Evolutionary conservation across 2,888 invertebrate genomes (phyloP).

Genomic region (Leptura quadrifasciata): DNA sequence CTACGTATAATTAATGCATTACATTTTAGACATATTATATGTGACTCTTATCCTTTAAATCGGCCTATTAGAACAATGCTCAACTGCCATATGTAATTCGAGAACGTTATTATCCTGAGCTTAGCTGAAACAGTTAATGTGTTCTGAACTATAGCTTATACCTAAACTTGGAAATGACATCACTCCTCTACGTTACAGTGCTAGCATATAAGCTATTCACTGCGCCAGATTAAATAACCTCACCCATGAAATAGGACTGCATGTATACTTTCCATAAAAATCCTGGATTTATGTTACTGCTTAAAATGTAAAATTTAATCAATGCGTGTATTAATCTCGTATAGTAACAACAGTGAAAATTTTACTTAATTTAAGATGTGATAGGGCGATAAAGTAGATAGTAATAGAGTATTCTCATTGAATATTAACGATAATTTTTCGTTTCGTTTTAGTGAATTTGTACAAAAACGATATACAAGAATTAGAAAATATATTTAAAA

Average conservation of each 20-base stretch:
- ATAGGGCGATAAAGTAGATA: too few species aligned
- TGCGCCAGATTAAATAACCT: background rate
- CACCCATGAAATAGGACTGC: slow-evolving; percentile 1
- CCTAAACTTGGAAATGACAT: slow-evolving; percentile 15
- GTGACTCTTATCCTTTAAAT: slow-evolving; percentile 20
- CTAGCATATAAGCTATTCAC: background rate
- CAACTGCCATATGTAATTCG: slow-evolving; percentile 40
- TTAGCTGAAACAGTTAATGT: slow-evolving; percentile 35
- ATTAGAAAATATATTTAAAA: too few species aligned
- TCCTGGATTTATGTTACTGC: background rate
- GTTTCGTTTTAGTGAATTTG: too few species aligned
- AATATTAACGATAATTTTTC: too few species aligned
- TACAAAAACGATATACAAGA: too few species aligned
- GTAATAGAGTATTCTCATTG: too few species aligned
- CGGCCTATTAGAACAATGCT: slow-evolving; percentile 20
- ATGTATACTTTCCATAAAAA: slow-evolving; percentile 7
- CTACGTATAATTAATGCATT: too few species aligned
- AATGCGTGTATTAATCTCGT: too few species aligned
- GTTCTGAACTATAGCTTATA: slow-evolving; percentile 24
- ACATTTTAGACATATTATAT: background rate
- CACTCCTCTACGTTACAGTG: slow-evolving; percentile 14
- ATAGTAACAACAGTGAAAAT: too few species aligned
- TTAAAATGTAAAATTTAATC: background rate
- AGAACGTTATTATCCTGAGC: slow-evolving; percentile 39
- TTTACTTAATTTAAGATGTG: too few species aligned